These are phyloP conservation scores for Ginglymostoma cirratum DNA, from an alignment of 2,113 vertebrate genomes.

Conservation along the genomic window DNA sequence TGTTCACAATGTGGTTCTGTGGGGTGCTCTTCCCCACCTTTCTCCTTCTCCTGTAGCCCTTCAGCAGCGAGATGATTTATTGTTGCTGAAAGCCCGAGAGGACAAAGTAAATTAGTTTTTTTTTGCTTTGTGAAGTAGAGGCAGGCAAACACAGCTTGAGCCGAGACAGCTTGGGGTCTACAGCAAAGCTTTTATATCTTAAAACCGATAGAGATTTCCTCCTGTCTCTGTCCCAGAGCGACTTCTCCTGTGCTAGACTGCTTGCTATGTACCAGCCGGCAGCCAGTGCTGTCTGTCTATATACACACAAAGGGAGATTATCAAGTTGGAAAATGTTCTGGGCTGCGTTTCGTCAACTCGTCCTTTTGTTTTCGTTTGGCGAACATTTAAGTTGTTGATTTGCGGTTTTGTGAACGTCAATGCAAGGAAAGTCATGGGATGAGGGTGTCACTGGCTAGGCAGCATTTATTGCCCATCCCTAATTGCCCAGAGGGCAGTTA, in stretches of 20 bases:
- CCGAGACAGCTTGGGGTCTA: slow-evolving; percentile 16
- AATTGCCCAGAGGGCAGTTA: too few species aligned
- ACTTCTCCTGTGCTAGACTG: background rate
- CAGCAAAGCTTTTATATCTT: slow-evolving; percentile 29
- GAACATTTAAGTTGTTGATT: background rate
- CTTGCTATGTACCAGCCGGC: background rate
- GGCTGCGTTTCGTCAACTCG: background rate
- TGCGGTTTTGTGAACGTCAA: background rate
- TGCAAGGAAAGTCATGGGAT: background rate
- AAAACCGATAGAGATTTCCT: slow-evolving; percentile 32
- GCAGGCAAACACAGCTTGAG: slow-evolving; percentile 26
- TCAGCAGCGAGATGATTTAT: slow-evolving; percentile 26
- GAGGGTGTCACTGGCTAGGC: too few species aligned
- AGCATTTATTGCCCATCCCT: too few species aligned
- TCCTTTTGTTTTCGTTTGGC: background rate
- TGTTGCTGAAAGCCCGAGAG: slow-evolving; percentile 19
- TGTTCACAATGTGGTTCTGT: background rate
- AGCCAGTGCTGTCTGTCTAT: background rate
- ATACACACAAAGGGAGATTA: background rate
- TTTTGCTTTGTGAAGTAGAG: slow-evolving; percentile 22
- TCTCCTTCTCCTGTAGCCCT: background rate
- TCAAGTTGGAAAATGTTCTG: background rate
- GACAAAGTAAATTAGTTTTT: slow-evolving; percentile 22
- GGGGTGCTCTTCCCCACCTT: background rate
- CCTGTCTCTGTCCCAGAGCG: slow-evolving; percentile 6